A percentile compares a stretch with the other conserved stretches of the same genome.
These are phyloP conservation scores for Hesperia comma DNA, from an alignment of 2,888 invertebrate genomes.

Conservation along the genomic window DNA sequence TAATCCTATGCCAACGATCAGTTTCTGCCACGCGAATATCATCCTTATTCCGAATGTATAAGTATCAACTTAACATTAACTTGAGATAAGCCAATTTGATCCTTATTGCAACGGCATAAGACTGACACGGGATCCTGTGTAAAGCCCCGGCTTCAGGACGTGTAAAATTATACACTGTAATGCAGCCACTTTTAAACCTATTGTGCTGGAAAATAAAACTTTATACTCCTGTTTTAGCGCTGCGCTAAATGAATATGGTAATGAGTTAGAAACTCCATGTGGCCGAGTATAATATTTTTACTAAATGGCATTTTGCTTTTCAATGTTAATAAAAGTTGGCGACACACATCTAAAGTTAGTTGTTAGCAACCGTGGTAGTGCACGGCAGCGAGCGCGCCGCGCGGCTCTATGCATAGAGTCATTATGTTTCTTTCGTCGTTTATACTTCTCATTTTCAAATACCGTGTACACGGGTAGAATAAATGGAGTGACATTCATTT, in stretches of 20 bases:
- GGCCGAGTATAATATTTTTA: conserved; percentile 10
- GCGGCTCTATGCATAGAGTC: neutral
- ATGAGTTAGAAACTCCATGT: conserved; percentile 12
- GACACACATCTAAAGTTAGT: neutral
- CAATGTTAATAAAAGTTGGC: neutral
- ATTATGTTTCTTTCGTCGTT: too few species aligned
- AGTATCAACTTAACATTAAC: neutral
- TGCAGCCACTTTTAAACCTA: conserved; percentile 26
- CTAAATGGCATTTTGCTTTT: neutral
- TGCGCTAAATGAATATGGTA: conserved; percentile 27
- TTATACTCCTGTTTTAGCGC: conserved; percentile 22
- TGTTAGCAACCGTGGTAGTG: neutral
- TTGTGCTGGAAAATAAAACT: conserved; percentile 33
- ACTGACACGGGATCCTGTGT: neutral
- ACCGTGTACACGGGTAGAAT: too few species aligned
- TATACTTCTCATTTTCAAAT: too few species aligned
- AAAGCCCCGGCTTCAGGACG: neutral
- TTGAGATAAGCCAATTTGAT: conserved; percentile 14
- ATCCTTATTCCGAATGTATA: conserved; percentile 19
- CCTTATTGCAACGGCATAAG: conserved; percentile 23
- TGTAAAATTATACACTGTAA: conserved; percentile 30
- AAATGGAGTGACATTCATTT: too few species aligned
- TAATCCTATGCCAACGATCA: conserved; percentile 27
- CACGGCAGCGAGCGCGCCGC: too few species aligned
- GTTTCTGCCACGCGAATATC: conserved; percentile 7